A percentile compares a stretch with the other conserved stretches of the same genome.
Evolutionary conservation across 1,140 invertebrate species (phyloP).

Genomic region (Formica exsecta): DNA sequence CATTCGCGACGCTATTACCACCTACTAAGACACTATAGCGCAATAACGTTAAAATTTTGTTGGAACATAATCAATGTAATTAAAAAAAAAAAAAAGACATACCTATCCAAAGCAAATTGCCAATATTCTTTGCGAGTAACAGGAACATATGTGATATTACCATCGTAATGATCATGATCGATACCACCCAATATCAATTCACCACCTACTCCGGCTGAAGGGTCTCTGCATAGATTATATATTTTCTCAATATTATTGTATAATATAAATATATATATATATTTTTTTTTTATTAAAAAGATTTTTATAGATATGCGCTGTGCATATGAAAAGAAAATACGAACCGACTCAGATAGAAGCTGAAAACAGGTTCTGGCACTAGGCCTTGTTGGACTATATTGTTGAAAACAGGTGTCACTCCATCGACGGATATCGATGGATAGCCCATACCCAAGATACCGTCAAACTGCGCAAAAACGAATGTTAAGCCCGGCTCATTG

Average conservation of each 20-base stretch:
- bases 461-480: too few relatives aligned
- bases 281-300: background rate
- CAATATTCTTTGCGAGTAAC: conserved; percentile 97
- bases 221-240: conserved; percentile 89
- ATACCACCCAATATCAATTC: conserved; percentile 98
- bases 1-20: too few relatives aligned
- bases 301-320: background rate
- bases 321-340: too few relatives aligned
- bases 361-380: conserved; percentile 86
- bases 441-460: conserved; percentile 89
- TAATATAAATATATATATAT: background rate
- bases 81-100: conserved; percentile 49
- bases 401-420: conserved; percentile 96
- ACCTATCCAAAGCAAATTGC: conserved; percentile 98
- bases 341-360: too few relatives aligned
- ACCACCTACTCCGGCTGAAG: conserved; percentile 91
- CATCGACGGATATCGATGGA: conserved; percentile 94
- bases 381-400: conserved; percentile 96
- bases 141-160: conserved; percentile 96
- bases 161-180: conserved; percentile 95
- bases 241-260: background rate
- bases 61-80: background rate
- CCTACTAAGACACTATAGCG: conserved; percentile 83
- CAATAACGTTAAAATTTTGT: background rate
- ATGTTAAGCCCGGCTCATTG: too few relatives aligned